phyloP scores from a whole-genome alignment of 2,797 vertebrate species.

The Paramormyrops hopkinsi region DNA sequence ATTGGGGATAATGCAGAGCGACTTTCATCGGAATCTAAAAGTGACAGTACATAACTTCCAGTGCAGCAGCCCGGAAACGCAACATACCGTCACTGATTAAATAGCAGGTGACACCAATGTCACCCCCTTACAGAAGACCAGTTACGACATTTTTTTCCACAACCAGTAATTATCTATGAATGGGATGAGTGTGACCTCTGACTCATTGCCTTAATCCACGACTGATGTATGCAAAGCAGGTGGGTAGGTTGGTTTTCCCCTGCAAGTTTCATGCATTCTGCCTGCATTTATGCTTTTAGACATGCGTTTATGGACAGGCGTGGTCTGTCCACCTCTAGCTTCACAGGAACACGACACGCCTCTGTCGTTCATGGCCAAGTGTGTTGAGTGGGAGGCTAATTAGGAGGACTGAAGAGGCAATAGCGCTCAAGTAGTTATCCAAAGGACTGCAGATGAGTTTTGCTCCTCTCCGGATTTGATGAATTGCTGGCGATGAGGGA shows the following conservation, averaged over 20 bases:
- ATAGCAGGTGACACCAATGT: background rate
- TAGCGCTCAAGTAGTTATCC: background rate
- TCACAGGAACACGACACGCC: background rate
- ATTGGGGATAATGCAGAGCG: conserved; percentile 14
- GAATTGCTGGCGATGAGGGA: background rate
- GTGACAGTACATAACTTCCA: background rate
- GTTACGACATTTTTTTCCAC: background rate
- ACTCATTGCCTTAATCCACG: background rate
- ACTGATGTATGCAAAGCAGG: background rate
- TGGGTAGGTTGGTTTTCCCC: background rate
- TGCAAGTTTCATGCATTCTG: background rate
- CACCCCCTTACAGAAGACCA: background rate
- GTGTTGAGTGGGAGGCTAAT: conserved; percentile 4
- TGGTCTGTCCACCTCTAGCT: background rate
- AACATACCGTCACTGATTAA: background rate
- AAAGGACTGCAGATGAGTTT: background rate
- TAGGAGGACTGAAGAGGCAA: background rate
- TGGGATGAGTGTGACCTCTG: background rate
- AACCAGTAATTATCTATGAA: background rate
- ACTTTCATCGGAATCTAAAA: conserved; percentile 11
- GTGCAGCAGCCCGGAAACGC: background rate
- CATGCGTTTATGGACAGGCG: background rate
- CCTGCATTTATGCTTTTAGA: background rate
- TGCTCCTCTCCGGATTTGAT: conserved; percentile 1
- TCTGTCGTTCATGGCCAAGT: background rate